Conservation (phyloP, 2,797 vertebrate species). For the Phataginus tricuspis region DNA sequence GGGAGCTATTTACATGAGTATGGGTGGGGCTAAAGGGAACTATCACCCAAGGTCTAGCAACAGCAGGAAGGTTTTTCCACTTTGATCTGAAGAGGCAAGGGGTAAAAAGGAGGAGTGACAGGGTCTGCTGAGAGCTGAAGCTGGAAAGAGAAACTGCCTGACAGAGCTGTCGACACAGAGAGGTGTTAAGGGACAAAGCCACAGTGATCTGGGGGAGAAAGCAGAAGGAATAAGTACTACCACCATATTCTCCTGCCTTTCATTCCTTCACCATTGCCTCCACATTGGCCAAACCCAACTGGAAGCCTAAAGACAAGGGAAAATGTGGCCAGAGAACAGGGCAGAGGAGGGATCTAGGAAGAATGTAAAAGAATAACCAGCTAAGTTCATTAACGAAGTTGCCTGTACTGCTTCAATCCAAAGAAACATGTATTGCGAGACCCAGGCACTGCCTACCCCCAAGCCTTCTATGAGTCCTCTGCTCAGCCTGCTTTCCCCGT, state of each 20-base stretch:
- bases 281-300: background rate
- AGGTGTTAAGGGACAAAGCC: background rate
- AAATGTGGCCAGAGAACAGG: background rate
- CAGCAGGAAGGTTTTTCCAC: background rate
- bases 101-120: background rate
- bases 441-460: background rate
- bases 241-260: background rate
- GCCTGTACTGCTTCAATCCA: background rate
- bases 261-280: background rate
- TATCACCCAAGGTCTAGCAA: background rate
- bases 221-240: background rate
- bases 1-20: background rate
- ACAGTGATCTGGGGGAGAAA: background rate
- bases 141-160: background rate
- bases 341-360: background rate
- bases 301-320: constrained; percentile 16
- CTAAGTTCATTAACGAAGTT: background rate
- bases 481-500: background rate
- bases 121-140: background rate
- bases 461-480: background rate
- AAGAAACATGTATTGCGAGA: background rate
- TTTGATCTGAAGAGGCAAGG: background rate
- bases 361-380: background rate
- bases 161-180: background rate
- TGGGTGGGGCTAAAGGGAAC: background rate